Conservation (phyloP, 2,888 invertebrate genomes). For the Pandemis heparana region DNA sequence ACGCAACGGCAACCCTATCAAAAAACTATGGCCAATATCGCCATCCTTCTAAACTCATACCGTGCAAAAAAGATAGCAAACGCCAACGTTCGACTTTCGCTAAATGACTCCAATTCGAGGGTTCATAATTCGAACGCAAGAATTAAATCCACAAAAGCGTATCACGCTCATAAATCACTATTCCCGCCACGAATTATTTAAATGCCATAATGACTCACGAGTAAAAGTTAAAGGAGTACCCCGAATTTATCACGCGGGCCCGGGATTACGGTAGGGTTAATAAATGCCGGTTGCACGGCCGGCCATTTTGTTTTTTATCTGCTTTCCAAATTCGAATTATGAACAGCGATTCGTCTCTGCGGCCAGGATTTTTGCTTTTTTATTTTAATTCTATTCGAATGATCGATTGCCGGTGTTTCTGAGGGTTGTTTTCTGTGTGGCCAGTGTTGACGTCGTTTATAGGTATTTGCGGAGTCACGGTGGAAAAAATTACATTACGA, state of each 20-base stretch:
- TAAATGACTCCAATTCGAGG: constrained; percentile 34
- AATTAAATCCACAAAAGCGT: constrained; percentile 50
- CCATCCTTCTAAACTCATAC: constrained; percentile 14
- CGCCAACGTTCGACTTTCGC: not conserved
- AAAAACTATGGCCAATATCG: constrained; percentile 9
- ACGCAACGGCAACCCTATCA: constrained; percentile 28
- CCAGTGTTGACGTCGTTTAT: constrained; percentile 42
- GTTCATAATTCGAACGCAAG: constrained; percentile 43
- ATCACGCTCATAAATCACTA: constrained; percentile 74
- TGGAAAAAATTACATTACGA: not conserved
- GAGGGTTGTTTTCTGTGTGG: constrained; percentile 49
- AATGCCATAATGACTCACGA: constrained; percentile 84
- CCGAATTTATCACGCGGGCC: constrained; percentile 75
- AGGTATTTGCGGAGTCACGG: constrained; percentile 45
- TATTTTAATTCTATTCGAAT: constrained; percentile 56
- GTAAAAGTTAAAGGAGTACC: constrained; percentile 74
- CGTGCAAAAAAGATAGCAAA: constrained; percentile 28
- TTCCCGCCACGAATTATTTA: constrained; percentile 81
- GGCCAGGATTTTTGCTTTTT: constrained; percentile 48
- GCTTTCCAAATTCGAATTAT: constrained; percentile 76
- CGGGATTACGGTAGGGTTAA: constrained; percentile 77
- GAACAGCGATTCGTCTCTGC: constrained; percentile 69
- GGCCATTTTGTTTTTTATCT: constrained; percentile 78
- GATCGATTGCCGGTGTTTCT: constrained; percentile 51
- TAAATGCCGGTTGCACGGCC: constrained; percentile 70